Base-by-base conservation (phyloP, 2,797 vertebrate species). In the Perodicticus potto region DNA sequence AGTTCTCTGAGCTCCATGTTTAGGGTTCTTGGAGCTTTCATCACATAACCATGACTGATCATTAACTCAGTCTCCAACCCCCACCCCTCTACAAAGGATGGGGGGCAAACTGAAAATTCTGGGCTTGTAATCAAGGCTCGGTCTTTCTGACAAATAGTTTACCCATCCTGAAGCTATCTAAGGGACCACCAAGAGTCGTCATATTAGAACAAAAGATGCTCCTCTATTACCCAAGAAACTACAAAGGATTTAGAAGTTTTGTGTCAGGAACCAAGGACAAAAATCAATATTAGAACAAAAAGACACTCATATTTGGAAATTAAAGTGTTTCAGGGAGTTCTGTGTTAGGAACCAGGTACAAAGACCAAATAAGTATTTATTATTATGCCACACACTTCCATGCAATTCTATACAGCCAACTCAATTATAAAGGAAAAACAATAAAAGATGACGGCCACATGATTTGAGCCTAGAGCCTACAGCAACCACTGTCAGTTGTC, bases 401-500 rank as follows among this genome's bases (percentile, higher is more conserved):
- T 22, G 17, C 4, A 81, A 86, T 9, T 82, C 73, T 27, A 69
- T 13, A 84, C 13, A 55, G 69, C 5, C 32, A 76, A 57, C 34
- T 85, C 14, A 10, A 69, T 91, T 76, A 65, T 17, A 89, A 67
- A 89, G 49, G 77, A 53, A 89, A 87, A 89, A 43, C 13, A 77
- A 45, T 1, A 20, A 1, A 65, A 25, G 43, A 69, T 34, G 22
- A 29, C n/a, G 80, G 4, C 11, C 55, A 76, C 14, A 49, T 74
- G 34, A 65, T 11, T 93, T 69, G 59, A 88, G 34, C 14, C 83
- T 37, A 72, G 14, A 37, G 9, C 67, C 16, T 70, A 8, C 19
- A 3, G 80, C 37, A 93, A 72, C 32, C 55, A 67, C 17, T 78
- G n/a, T 2, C 27, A 88, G n/a, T 29, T 57, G 32, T 74, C n/a